Conservation (phyloP, 1,140 invertebrate species). For the Phymorhynchus buccinoides region DNA sequence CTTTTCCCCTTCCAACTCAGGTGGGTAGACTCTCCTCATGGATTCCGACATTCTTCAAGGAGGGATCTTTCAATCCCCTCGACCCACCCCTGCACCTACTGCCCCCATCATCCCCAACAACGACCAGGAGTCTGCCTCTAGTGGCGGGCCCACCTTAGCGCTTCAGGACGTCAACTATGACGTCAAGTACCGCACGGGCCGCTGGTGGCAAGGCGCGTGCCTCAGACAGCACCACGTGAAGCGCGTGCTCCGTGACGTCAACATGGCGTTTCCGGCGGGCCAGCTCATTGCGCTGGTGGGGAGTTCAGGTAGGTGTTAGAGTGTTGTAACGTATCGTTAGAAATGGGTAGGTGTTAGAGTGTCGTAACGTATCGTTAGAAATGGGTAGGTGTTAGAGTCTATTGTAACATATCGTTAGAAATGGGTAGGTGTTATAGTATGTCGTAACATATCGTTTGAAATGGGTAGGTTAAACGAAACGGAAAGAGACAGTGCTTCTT, state of each 20-base stretch:
- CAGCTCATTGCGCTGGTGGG: conserved; percentile 54
- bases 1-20: background rate
- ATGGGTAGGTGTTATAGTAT: background rate
- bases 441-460: background rate
- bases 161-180: conserved; percentile 40
- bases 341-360: background rate
- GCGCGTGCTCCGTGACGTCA: conserved; percentile 48
- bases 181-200: conserved; percentile 50
- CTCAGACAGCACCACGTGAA: conserved; percentile 39
- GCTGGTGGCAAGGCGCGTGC: conserved; percentile 57
- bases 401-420: too few species aligned
- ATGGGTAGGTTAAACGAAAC: background rate
- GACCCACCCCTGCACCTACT: background rate
- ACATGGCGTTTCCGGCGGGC: conserved; percentile 47
- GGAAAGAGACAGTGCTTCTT: background rate
- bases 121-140: background rate
- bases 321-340: background rate
- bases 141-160: background rate
- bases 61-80: background rate
- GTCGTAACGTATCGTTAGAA: background rate
- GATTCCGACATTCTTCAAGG: conserved; percentile 28
- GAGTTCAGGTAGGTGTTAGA: conserved; percentile 40
- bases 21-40: background rate
- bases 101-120: too few species aligned
- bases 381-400: background rate